Conservation (phyloP, 1,140 invertebrate species). For the Dendrolimus kikuchii region DNA sequence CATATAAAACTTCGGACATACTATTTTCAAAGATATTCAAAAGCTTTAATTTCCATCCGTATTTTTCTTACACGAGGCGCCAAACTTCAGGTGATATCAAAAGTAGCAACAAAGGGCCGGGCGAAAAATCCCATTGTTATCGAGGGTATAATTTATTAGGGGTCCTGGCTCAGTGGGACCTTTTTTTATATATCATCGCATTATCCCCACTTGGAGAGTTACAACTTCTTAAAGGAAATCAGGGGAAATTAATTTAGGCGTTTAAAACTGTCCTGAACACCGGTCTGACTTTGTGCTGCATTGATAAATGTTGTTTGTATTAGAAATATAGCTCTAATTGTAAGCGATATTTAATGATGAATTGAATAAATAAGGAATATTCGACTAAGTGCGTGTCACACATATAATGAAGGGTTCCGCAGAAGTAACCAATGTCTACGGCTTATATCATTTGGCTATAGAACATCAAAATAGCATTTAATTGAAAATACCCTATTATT, state of each 20-base stretch:
- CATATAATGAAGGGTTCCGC: too few species aligned
- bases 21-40: too few species aligned
- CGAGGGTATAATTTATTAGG: slow-evolving; percentile 71
- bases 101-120: slow-evolving; percentile 66
- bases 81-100: slow-evolving; percentile 67
- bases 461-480: too few species aligned
- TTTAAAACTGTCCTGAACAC: slow-evolving; percentile 66
- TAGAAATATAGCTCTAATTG: slow-evolving; percentile 1
- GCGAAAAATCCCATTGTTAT: slow-evolving; percentile 69
- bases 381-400: too few species aligned
- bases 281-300: slow-evolving; percentile 47
- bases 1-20: too few species aligned
- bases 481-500: too few species aligned
- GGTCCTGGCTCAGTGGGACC: slow-evolving; percentile 56
- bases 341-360: too few species aligned
- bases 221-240: slow-evolving; percentile 71
- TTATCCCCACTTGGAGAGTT: slow-evolving; percentile 68
- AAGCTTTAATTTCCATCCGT: too few species aligned
- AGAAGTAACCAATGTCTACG: too few species aligned
- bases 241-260: slow-evolving; percentile 68
- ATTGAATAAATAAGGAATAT: too few species aligned
- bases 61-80: too few species aligned
- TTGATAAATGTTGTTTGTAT: slow-evolving; percentile 50
- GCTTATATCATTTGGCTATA: too few species aligned
- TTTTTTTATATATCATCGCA: slow-evolving; percentile 73